Percentiles rank a stretch among this genome's conserved stretches.
phyloP scores from a whole-genome alignment of 2,113 vertebrate species.

The Eira barbara region DNA sequence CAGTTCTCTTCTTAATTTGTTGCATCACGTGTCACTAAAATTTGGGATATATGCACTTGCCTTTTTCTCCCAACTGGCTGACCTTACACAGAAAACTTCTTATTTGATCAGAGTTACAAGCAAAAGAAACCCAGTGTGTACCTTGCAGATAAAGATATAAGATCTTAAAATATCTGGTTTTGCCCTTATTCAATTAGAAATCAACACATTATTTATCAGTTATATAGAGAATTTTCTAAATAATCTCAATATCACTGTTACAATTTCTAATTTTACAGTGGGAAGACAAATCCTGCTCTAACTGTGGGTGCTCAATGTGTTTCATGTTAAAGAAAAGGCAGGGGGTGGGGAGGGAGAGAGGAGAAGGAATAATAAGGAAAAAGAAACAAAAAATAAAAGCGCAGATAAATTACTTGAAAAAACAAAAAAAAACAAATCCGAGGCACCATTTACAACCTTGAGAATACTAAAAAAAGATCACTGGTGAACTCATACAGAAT shows the following conservation, averaged over 20 bases:
- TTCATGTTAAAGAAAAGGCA: not conserved
- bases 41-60: not conserved
- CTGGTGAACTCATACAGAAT: not conserved
- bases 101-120: not conserved
- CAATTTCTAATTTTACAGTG: not conserved
- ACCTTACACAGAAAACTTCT: constrained; percentile 18
- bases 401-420: not conserved
- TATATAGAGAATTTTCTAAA: not conserved
- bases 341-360: not conserved
- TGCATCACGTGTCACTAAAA: constrained; percentile 63
- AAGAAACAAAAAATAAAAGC: not conserved
- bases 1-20: constrained; percentile 70
- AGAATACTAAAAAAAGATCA: not conserved
- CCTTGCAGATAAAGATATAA: not conserved
- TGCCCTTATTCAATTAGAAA: not conserved
- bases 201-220: not conserved
- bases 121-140: not conserved
- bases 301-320: not conserved
- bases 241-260: not conserved
- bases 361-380: not conserved
- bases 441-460: not conserved
- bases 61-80: not conserved
- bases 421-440: not conserved
- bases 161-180: not conserved
- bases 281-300: not conserved